Percentiles rank a stretch among this genome's conserved stretches.
These are phyloP conservation scores for Teleiodes luculella DNA, from an alignment of 2,888 invertebrate species.

Conservation along the genomic window DNA sequence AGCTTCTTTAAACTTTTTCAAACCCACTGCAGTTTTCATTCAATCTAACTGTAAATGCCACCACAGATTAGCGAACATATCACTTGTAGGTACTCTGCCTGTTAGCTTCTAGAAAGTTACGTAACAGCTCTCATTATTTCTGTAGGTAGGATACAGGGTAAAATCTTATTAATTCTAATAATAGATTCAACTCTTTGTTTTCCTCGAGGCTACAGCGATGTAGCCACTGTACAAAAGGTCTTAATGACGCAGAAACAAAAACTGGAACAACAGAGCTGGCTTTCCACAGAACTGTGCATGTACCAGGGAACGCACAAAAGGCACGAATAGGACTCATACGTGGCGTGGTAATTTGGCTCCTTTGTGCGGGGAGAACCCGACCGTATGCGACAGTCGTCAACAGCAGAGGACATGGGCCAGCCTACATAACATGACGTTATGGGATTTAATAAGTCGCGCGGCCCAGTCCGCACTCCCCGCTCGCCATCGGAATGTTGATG, in stretches of 20 bases:
- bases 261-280: slow-evolving; percentile 41
- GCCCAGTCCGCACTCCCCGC: slow-evolving; percentile 23
- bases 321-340: slow-evolving; percentile 31
- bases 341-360: slow-evolving; percentile 52
- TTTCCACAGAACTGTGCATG: slow-evolving; percentile 33
- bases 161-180: slow-evolving; percentile 1
- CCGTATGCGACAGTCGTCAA: slow-evolving; percentile 38
- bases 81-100: too few species aligned
- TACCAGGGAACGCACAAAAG: slow-evolving; percentile 42
- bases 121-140: too few species aligned
- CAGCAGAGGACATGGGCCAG: slow-evolving; percentile 26
- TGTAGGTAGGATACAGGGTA: neutral
- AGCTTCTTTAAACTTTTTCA: slow-evolving; percentile 64
- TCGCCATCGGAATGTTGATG: slow-evolving; percentile 45
- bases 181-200: slow-evolving; percentile 4
- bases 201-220: neutral
- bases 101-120: too few species aligned
- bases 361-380: slow-evolving; percentile 40
- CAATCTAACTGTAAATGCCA: slow-evolving; percentile 30
- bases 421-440: slow-evolving; percentile 39
- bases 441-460: slow-evolving; percentile 47
- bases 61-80: too few species aligned
- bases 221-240: slow-evolving; percentile 10
- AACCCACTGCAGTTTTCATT: slow-evolving; percentile 63
- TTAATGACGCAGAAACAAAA: slow-evolving; percentile 20